phyloP scores from a whole-genome alignment of 2,113 vertebrate species.

The Corvus hawaiiensis region DNA sequence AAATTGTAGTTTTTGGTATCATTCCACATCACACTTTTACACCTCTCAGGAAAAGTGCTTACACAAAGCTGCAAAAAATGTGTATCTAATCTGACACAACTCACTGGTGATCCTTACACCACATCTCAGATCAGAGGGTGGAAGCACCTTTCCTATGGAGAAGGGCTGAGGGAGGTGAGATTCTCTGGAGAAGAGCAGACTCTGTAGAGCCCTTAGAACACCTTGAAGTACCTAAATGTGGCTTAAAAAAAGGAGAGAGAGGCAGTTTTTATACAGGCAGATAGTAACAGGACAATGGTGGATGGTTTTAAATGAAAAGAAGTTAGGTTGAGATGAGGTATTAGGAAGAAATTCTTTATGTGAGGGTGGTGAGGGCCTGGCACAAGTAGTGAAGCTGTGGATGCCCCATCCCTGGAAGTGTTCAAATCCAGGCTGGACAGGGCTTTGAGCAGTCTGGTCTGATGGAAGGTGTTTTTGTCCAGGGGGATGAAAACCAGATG shows the following conservation, averaged over 20 bases:
- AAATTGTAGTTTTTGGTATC: not conserved
- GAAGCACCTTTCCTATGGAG: not conserved
- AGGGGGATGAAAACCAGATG: not conserved
- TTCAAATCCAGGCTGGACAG: too few relatives aligned
- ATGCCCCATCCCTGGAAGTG: not conserved
- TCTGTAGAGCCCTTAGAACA: too few relatives aligned
- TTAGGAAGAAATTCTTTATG: not conserved
- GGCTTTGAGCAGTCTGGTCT: not conserved
- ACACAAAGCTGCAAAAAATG: not conserved
- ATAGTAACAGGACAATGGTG: not conserved
- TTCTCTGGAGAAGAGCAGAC: not conserved
- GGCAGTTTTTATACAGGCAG: not conserved
- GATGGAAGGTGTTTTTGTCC: not conserved
- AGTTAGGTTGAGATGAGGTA: not conserved
- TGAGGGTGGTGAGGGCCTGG: not conserved
- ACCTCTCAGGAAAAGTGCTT: not conserved
- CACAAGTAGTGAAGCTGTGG: not conserved
- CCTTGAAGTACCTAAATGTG: fast-evolving
- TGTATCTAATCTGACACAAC: fast-evolving
- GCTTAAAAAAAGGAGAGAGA: not conserved
- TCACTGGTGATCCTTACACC: not conserved
- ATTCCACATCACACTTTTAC: fast-evolving
- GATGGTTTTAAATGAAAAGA: not conserved
- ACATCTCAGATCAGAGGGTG: not conserved
- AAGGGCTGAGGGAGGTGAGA: not conserved